Percentiles rank a stretch among this genome's conserved stretches.
Conservation (phyloP, 2,113 vertebrate genomes). For the Entomyzon cyanotis region DNA sequence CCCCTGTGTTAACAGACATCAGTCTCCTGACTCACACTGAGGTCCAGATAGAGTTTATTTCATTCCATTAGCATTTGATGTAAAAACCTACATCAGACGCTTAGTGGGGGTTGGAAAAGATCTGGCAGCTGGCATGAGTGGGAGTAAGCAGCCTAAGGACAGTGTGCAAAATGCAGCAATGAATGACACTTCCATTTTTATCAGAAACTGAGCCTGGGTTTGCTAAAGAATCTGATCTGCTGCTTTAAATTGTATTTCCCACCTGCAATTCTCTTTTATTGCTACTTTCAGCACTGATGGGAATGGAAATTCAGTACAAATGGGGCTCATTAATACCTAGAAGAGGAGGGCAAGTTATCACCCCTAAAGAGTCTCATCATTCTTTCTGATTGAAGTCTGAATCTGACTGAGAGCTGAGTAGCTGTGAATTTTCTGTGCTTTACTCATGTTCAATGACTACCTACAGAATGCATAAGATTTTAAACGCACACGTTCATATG, state of each 20-base stretch:
- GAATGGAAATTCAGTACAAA: neutral
- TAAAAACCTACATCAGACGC: neutral
- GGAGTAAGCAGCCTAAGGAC: conserved; percentile 64
- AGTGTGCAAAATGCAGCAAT: conserved; percentile 25
- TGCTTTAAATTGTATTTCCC: conserved; percentile 7
- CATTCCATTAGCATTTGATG: neutral
- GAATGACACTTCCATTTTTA: conserved; percentile 60
- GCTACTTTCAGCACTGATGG: neutral
- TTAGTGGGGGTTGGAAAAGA: neutral
- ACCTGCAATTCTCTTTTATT: neutral
- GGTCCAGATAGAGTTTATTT: neutral
- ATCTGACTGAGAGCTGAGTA: neutral
- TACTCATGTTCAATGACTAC: neutral
- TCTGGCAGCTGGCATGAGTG: conserved; percentile 58
- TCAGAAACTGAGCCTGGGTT: neutral
- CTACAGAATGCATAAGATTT: neutral
- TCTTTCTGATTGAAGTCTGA: neutral
- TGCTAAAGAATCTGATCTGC: neutral
- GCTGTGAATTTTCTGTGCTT: neutral
- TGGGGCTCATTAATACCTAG: neutral
- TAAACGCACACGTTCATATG: neutral
- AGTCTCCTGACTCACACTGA: neutral
- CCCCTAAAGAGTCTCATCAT: neutral
- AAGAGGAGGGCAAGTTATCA: neutral
- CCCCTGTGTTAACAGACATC: neutral